These are phyloP conservation scores for Rhagoletis zephyria DNA, from an alignment of 1,140 invertebrate species.

Conservation along the genomic window DNA sequence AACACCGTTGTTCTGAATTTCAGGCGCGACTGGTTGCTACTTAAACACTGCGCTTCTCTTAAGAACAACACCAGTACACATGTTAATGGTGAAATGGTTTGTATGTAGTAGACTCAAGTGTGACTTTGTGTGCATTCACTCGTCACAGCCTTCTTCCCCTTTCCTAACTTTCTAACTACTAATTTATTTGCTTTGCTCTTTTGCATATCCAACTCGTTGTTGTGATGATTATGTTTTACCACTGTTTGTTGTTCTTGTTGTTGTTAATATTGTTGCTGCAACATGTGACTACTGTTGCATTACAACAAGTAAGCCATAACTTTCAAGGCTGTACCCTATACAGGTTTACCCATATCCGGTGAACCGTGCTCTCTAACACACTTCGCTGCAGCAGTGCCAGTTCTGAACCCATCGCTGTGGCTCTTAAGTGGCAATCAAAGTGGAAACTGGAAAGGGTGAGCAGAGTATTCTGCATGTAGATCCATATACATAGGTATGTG, in stretches of 20 bases:
- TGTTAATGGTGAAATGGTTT: not conserved
- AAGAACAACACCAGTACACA: not conserved
- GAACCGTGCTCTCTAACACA: slow-evolving; percentile 36
- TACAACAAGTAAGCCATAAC: slow-evolving; percentile 34
- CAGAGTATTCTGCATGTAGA: not conserved
- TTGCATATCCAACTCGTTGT: not conserved
- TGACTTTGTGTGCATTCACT: not conserved
- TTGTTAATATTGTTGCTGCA: slow-evolving; percentile 2
- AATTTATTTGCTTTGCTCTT: slow-evolving; percentile 7
- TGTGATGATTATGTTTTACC: not conserved
- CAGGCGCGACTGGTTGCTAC: not conserved
- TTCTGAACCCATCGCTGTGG: not conserved
- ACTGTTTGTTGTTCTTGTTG: not conserved
- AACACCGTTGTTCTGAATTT: not conserved
- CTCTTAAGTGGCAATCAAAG: slow-evolving; percentile 21
- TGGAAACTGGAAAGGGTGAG: not conserved
- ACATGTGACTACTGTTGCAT: not conserved
- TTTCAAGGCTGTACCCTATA: slow-evolving; percentile 20
- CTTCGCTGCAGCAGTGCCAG: not conserved
- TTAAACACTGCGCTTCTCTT: not conserved
- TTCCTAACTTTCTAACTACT: not conserved
- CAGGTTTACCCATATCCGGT: slow-evolving; percentile 32
- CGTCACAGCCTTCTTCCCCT: not conserved
- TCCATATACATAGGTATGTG: too few species aligned
- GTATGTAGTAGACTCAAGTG: not conserved